Evolutionary conservation across 2,113 vertebrate genomes (phyloP), one percentile per base, ranked within the genome.

Genomic region (Sapayoa aenigma): DNA sequence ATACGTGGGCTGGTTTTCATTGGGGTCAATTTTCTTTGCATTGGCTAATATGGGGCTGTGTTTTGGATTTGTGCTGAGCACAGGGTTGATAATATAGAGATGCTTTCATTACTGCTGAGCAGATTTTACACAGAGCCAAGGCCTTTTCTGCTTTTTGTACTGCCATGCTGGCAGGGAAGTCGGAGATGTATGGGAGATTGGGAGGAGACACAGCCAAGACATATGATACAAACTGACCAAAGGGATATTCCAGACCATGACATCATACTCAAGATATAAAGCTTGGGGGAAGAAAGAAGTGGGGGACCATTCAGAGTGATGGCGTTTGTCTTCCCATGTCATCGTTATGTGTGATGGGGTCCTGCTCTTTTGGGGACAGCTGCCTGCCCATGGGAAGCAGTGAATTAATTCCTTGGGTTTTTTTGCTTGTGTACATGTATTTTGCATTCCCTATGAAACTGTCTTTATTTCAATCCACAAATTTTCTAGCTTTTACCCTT

Each of bases 161-260:
- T 0, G n/a, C 30, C 62, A 82, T 0, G 0, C 2, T 67, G 19
- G 19, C 0, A 1, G 5, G 78, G 53, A 82, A 41, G 30, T 2
- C 46, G 52, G 23, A 33, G 19, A 8, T 59, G 12, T 4, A n/a
- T 60, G 60, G 37, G 33, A 16, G 12, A 11, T 0, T 66, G 68
- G 52, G 33, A 82, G 68, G 52, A 59, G 23, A 67, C 28, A 59
- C 59, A 59, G 44, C 35, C 37, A 33, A 42, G 59, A 82, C 18
- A 39, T 53, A 24, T n/a, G 62, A 68, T 24, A 30, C 39, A 60
- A 46, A 53, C 14, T 44, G 55, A 11, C 55, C 28, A 12, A 31
- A 68, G 62, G 39, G n/a, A 83, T 35, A 47, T 53, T 53, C 53
- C 78, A 75, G 7, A 60, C 16, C 7, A 12, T 10, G 47, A 22